Percentiles rank a stretch among this genome's conserved stretches.
Evolutionary conservation across 1,140 invertebrate genomes (phyloP).

Genomic region (Pristionchus pacificus): DNA sequence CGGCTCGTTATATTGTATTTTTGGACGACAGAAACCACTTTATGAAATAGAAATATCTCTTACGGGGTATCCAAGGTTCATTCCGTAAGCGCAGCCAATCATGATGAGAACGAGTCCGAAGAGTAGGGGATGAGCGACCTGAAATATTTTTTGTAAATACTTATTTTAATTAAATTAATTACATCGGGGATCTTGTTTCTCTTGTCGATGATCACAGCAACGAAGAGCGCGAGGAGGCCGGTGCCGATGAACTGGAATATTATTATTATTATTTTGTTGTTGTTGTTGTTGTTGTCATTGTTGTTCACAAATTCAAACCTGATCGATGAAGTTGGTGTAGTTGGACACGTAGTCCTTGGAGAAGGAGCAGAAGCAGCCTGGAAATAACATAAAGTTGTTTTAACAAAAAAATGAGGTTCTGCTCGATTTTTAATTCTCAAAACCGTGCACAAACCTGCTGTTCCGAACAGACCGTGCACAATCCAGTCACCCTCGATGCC

Average conservation of each 20-base stretch:
- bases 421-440: no score
- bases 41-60: not conserved
- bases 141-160: no score
- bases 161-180: no score
- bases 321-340: constrained; percentile 59
- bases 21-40: no score
- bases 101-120: constrained; percentile 38
- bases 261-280: not conserved
- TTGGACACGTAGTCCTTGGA: constrained; percentile 60
- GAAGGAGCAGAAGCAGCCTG: constrained; percentile 62
- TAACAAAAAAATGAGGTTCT: no score
- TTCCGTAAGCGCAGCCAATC: constrained; percentile 28
- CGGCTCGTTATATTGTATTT: no score
- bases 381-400: no score
- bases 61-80: constrained; percentile 28
- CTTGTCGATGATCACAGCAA: constrained; percentile 59
- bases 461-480: no score
- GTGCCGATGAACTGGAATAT: constrained; percentile 61
- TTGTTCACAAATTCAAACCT: constrained; percentile 46
- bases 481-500: no score
- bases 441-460: no score
- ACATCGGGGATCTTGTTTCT: constrained; percentile 36
- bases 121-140: constrained; percentile 35
- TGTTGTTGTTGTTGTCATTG: no score
- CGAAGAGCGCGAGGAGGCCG: constrained; percentile 61